Evolutionary conservation across 1,140 invertebrate species (phyloP).

Genomic region (Tetranychus urticae): DNA sequence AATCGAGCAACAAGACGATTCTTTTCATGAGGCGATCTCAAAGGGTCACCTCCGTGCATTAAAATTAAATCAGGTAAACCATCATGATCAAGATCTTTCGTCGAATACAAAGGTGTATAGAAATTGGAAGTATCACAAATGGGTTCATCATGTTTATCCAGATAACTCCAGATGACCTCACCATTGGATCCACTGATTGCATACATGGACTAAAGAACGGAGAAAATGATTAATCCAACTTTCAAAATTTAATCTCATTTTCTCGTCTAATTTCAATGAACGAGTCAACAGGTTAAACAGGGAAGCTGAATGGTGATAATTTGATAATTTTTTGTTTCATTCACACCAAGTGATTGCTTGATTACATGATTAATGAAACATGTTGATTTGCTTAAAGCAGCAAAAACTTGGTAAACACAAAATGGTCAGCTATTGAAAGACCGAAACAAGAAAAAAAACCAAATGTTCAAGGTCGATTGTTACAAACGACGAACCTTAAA

Average conservation of each 20-base stretch:
- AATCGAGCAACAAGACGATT: background rate
- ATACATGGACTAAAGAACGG: background rate
- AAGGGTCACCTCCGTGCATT: constrained; percentile 35
- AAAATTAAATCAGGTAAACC: constrained; percentile 41
- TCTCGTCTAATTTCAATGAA: no score
- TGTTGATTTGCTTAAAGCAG: no score
- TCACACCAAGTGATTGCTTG: no score
- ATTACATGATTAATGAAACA: no score
- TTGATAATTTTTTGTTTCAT: no score
- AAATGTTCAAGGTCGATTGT: no score
- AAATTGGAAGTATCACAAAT: constrained; percentile 19
- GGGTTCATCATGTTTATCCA: constrained; percentile 1
- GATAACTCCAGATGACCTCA: constrained; percentile 2
- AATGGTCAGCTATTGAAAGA: no score
- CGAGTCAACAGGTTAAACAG: no score
- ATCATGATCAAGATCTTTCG: constrained; percentile 41
- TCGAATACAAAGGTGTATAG: constrained; percentile 39
- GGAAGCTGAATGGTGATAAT: no score
- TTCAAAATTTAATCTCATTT: background rate
- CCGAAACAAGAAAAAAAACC: background rate
- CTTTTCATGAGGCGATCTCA: constrained; percentile 22
- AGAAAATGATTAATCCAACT: background rate
- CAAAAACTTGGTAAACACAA: no score
- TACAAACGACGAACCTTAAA: background rate
- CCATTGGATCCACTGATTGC: constrained; percentile 3